A percentile compares a stretch with the other conserved stretches of the same genome.
Conservation (phyloP, 1,140 invertebrate species). For the Panagrolaimus sp. region DNA sequence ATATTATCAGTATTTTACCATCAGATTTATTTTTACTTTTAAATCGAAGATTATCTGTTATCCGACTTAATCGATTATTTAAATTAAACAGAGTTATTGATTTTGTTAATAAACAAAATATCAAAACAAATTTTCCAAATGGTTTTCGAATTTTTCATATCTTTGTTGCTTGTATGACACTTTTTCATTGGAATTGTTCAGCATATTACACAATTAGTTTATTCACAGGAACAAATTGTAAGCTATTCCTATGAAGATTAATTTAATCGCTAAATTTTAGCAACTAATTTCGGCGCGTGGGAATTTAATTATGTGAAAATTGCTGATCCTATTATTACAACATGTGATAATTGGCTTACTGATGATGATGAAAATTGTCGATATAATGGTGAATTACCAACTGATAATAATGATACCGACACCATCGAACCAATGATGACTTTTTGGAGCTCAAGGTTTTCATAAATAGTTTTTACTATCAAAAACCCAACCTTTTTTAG, state of each 20-base stretch:
- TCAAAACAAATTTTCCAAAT: slow-evolving; percentile 48
- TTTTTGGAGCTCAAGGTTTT: slow-evolving; percentile 24
- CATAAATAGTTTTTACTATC: slow-evolving; percentile 5
- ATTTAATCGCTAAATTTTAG: slow-evolving; percentile 22
- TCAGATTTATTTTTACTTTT: slow-evolving; percentile 35
- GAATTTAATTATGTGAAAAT: slow-evolving; percentile 47
- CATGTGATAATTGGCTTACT: slow-evolving; percentile 34
- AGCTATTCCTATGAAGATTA: slow-evolving; percentile 16
- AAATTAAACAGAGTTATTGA: slow-evolving; percentile 32
- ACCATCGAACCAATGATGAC: slow-evolving; percentile 39
- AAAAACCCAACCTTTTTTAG: neutral
- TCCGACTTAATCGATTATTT: slow-evolving; percentile 37
- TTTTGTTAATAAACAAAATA: slow-evolving; percentile 46
- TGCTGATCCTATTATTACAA: slow-evolving; percentile 37
- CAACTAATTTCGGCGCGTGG: slow-evolving; percentile 38
- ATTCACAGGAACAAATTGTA: slow-evolving; percentile 40
- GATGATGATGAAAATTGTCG: slow-evolving; percentile 21
- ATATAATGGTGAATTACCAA: neutral
- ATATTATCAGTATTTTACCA: slow-evolving; percentile 33
- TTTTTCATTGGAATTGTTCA: slow-evolving; percentile 49
- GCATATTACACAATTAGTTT: slow-evolving; percentile 48
- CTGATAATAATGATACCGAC: neutral
- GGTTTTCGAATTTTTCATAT: slow-evolving; percentile 49
- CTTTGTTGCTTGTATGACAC: slow-evolving; percentile 39
- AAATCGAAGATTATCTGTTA: slow-evolving; percentile 23